Percentiles rank a stretch among this genome's conserved stretches.
Evolutionary conservation across 1,140 invertebrate species (phyloP).

Genomic region (Trichomalopsis sarcophagae): DNA sequence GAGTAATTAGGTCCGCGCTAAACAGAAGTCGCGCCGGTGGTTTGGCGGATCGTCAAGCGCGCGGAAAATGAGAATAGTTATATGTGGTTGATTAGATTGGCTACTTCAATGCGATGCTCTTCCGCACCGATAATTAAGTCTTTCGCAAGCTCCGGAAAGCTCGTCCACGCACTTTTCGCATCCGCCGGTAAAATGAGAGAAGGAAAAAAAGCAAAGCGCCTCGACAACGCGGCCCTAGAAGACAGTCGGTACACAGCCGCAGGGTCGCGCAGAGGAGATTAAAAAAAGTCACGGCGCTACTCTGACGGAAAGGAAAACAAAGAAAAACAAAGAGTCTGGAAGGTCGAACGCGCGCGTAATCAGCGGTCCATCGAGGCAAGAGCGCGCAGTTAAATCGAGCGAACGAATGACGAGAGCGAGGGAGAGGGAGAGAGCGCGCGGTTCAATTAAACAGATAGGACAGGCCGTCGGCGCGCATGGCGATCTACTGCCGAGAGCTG

Average conservation of each 20-base stretch:
- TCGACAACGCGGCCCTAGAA: background rate
- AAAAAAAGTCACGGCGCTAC: background rate
- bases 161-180: background rate
- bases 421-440: background rate
- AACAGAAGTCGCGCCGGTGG: too few species aligned
- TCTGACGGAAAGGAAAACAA: slow-evolving; percentile 3
- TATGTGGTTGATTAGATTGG: too few species aligned
- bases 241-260: background rate
- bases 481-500: background rate
- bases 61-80: too few species aligned
- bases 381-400: slow-evolving; percentile 14
- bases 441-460: slow-evolving; percentile 26
- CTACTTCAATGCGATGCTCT: too few species aligned
- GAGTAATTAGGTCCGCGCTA: too few species aligned
- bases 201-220: background rate
- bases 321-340: background rate
- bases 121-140: too few species aligned
- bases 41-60: too few species aligned
- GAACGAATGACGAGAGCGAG: background rate
- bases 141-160: too few species aligned
- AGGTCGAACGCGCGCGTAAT: slow-evolving; percentile 29
- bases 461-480: background rate
- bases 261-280: background rate
- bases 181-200: background rate
- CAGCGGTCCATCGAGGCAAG: slow-evolving; percentile 21